phyloP scores from a whole-genome alignment of 1,140 invertebrate genomes.

The Rhagoletis pomonella region DNA sequence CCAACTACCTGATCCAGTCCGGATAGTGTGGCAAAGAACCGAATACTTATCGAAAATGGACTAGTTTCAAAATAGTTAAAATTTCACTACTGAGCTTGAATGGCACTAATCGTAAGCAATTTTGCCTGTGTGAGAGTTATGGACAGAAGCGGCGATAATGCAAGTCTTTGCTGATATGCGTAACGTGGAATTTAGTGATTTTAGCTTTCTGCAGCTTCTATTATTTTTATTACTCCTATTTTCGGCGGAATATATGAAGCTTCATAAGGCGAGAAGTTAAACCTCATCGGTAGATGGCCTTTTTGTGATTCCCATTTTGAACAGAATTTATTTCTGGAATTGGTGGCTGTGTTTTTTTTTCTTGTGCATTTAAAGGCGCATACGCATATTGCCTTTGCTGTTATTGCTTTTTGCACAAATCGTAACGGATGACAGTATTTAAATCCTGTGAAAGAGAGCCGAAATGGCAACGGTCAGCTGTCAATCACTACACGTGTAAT shows the following conservation, averaged over 20 bases:
- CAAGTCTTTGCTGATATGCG: not conserved
- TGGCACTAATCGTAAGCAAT: too few relatives aligned
- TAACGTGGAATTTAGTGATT: too few relatives aligned
- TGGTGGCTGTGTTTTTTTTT: not conserved
- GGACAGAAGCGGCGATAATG: not conserved
- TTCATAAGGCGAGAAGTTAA: not conserved
- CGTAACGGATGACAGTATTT: not conserved
- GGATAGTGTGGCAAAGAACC: too few relatives aligned
- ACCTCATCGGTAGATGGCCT: not conserved
- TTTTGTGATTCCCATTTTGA: not conserved
- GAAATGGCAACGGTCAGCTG: constrained; percentile 15
- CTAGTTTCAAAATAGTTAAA: too few relatives aligned
- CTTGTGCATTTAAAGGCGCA: too few relatives aligned
- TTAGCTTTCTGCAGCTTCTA: not conserved
- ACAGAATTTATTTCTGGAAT: not conserved
- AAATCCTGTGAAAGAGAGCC: constrained; percentile 9
- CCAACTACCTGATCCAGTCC: too few relatives aligned
- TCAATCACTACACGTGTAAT: not conserved
- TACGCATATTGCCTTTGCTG: not conserved
- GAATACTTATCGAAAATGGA: too few relatives aligned
- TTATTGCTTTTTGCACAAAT: not conserved
- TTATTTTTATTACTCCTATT: not conserved
- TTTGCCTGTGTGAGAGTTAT: not conserved
- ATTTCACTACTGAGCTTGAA: too few relatives aligned
- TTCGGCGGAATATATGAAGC: not conserved